Evolutionary conservation across 2,888 invertebrate species (phyloP).

Genomic region (Dynastes grantii): DNA sequence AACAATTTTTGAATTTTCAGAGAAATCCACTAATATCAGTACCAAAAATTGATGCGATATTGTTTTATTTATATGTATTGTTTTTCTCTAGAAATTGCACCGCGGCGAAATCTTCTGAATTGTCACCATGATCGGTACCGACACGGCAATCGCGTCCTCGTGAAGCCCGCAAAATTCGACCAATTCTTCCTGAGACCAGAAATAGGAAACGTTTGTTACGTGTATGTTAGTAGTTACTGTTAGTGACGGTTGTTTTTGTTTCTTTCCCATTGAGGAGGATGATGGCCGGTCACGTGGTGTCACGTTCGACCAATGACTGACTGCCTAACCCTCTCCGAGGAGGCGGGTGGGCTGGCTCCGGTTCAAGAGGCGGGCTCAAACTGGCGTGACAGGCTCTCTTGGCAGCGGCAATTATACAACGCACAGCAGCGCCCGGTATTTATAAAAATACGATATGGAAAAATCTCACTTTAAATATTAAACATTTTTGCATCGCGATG

Average conservation of each 20-base stretch:
- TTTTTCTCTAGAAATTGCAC: neutral
- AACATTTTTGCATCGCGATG: conserved; percentile 48
- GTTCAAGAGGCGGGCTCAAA: conserved; percentile 67
- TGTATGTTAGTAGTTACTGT: conserved; percentile 70
- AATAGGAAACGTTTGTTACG: conserved; percentile 71
- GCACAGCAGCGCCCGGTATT: conserved; percentile 57
- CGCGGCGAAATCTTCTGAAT: conserved; percentile 30
- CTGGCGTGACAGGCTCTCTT: conserved; percentile 67
- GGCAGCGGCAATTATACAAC: conserved; percentile 64
- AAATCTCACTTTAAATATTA: conserved; percentile 52
- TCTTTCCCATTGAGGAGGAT: conserved; percentile 71
- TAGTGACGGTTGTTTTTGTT: conserved; percentile 72
- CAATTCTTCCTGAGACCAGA: conserved; percentile 65
- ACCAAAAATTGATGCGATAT: neutral
- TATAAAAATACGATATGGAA: conserved; percentile 57
- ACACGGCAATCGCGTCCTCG: conserved; percentile 41
- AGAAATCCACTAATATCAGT: neutral
- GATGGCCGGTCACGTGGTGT: conserved; percentile 70
- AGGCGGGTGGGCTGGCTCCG: conserved; percentile 70
- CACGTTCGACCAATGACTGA: conserved; percentile 65
- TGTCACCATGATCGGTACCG: conserved; percentile 26
- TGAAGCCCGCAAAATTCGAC: conserved; percentile 63
- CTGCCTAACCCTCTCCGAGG: conserved; percentile 70
- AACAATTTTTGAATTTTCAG: neutral
- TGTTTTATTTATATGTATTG: too few relatives aligned